A percentile compares a stretch with the other conserved stretches of the same genome.
phyloP scores from a whole-genome alignment of 2,113 vertebrate genomes.

The Lates calcarifer region DNA sequence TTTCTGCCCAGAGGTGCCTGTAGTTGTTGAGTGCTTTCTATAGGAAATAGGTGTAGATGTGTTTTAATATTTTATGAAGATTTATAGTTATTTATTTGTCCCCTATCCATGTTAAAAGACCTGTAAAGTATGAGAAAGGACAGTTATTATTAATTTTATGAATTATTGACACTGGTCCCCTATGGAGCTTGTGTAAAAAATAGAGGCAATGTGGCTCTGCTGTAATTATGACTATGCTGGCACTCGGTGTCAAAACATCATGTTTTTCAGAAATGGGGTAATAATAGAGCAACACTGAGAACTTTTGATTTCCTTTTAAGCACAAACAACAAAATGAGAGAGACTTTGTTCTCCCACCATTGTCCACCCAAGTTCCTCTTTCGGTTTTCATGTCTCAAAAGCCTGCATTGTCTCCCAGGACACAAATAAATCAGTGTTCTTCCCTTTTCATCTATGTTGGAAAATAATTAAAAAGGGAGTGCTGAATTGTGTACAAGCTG shows the following conservation, averaged over 20 bases:
- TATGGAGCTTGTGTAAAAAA: background rate
- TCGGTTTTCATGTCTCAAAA: constrained; percentile 59
- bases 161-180: constrained; percentile 24
- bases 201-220: background rate
- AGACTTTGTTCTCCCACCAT: constrained; percentile 68
- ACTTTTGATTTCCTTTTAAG: constrained; percentile 44
- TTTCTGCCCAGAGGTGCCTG: background rate
- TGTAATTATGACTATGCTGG: constrained; percentile 18
- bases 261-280: constrained; percentile 36
- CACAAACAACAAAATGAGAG: constrained; percentile 50
- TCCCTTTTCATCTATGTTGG: constrained; percentile 75
- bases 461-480: constrained; percentile 84
- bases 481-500: constrained; percentile 84
- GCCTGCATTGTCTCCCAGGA: constrained; percentile 66
- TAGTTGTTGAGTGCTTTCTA: background rate
- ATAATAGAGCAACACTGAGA: constrained; percentile 40
- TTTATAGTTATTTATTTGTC: constrained; percentile 11
- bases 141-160: constrained; percentile 14
- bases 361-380: constrained; percentile 69
- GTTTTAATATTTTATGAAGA: background rate
- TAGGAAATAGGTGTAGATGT: background rate
- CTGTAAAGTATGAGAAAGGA: constrained; percentile 8
- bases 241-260: background rate
- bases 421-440: constrained; percentile 82
- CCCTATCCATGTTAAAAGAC: background rate